phyloP scores from a whole-genome alignment of 2,113 vertebrate species.

The Podiceps cristatus region DNA sequence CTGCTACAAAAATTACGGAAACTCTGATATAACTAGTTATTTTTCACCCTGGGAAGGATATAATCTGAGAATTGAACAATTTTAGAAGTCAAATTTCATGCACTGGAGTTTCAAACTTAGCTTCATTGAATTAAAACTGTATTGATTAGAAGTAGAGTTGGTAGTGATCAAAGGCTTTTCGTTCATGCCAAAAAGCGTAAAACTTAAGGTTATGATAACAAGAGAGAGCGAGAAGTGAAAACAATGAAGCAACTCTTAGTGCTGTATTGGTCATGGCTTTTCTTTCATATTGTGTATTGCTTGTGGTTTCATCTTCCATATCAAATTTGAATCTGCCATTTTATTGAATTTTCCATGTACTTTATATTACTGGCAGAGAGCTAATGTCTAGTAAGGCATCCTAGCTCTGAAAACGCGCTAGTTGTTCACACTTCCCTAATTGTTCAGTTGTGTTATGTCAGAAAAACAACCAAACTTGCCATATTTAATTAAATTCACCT shows the following conservation, averaged over 20 bases:
- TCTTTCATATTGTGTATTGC: not conserved
- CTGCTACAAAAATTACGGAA: not conserved
- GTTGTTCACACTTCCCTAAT: not conserved
- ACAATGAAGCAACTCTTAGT: not conserved
- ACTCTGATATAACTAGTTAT: not conserved
- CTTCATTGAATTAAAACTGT: not conserved
- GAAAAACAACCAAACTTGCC: not conserved
- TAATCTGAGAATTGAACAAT: not conserved
- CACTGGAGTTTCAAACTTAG: not conserved
- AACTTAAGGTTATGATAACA: not conserved
- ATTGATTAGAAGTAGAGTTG: not conserved
- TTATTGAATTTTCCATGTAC: not conserved
- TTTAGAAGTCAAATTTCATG: not conserved
- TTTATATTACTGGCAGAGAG: not conserved
- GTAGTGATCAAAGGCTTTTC: not conserved
- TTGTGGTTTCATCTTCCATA: not conserved
- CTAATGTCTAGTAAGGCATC: not conserved
- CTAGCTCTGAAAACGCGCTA: not conserved
- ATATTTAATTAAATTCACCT: not conserved
- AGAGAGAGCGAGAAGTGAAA: not conserved
- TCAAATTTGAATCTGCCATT: not conserved
- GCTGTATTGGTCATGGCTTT: not conserved
- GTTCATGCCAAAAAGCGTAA: not conserved
- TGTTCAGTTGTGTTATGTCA: not conserved
- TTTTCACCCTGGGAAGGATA: not conserved